These are phyloP conservation scores for Enteromius paludinosus DNA, from an alignment of 2,797 vertebrate species.

Conservation along the genomic window DNA sequence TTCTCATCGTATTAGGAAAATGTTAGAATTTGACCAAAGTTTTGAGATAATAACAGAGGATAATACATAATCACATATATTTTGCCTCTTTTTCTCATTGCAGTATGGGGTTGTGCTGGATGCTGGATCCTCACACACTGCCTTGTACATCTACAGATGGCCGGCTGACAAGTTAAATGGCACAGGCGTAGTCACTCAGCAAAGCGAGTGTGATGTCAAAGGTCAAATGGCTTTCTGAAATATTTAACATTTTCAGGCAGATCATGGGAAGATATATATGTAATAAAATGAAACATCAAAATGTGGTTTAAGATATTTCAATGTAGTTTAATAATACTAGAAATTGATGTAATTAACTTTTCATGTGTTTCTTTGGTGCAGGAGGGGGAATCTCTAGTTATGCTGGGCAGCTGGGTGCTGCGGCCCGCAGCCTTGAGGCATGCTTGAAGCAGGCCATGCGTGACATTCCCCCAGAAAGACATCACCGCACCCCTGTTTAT, in stretches of 20 bases:
- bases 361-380: conserved; percentile 56
- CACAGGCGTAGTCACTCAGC: conserved; percentile 87
- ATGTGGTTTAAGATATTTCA: not conserved
- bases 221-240: conserved; percentile 70
- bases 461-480: conserved; percentile 76
- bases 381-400: conserved; percentile 87
- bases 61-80: not conserved
- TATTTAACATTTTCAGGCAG: not conserved
- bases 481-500: conserved; percentile 78
- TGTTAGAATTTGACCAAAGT: not conserved
- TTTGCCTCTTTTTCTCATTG: not conserved
- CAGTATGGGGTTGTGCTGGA: conserved; percentile 90
- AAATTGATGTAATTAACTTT: not conserved
- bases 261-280: not conserved
- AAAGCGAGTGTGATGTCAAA: conserved; percentile 79
- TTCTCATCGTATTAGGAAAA: not conserved
- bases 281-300: not conserved
- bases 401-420: conserved; percentile 67
- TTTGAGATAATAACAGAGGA: not conserved
- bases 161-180: conserved; percentile 85
- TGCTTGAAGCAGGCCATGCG: conserved; percentile 80
- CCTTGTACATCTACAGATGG: conserved; percentile 88
- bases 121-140: conserved; percentile 88
- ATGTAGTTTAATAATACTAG: not conserved
- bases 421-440: conserved; percentile 74